These are phyloP conservation scores for Maconellicoccus hirsutus DNA, from an alignment of 1,140 invertebrate species.

Conservation along the genomic window DNA sequence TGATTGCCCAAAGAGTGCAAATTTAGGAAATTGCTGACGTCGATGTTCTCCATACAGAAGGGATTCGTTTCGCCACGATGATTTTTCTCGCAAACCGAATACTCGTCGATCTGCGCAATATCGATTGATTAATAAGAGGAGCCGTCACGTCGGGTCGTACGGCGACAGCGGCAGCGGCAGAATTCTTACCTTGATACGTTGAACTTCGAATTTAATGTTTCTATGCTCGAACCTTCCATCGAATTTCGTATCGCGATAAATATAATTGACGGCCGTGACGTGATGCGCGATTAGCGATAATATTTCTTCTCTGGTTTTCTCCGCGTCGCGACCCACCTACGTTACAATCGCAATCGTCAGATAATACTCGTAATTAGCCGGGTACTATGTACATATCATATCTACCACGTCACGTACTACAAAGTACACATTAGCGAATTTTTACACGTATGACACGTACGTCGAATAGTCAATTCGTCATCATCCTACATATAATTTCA, in stretches of 20 bases:
- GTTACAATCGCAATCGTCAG: no score
- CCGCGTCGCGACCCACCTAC: slow-evolving; percentile 37
- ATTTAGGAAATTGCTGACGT: slow-evolving; percentile 98
- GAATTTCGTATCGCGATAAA: slow-evolving; percentile 91
- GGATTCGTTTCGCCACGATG: slow-evolving; percentile 66
- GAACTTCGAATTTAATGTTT: slow-evolving; percentile 96
- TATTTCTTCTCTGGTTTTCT: slow-evolving; percentile 92
- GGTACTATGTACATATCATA: no score
- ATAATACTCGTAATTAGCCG: no score
- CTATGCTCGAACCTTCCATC: slow-evolving; percentile 72
- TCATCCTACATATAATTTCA: no score
- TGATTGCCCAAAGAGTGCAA: slow-evolving; percentile 94
- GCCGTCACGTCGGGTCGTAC: no score
- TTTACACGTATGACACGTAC: no score
- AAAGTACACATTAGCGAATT: no score
- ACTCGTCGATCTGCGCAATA: slow-evolving; percentile 66
- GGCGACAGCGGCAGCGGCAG: no score
- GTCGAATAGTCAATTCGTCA: no score
- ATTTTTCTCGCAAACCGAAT: slow-evolving; percentile 56
- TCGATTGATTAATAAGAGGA: neutral
- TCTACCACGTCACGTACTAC: no score
- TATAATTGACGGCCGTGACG: slow-evolving; percentile 95
- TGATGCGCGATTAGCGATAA: slow-evolving; percentile 93
- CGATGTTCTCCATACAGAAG: slow-evolving; percentile 95
- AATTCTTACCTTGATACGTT: slow-evolving; percentile 89